phyloP scores from a whole-genome alignment of 2,888 invertebrate genomes.

The Aleiodes testaceus region DNA sequence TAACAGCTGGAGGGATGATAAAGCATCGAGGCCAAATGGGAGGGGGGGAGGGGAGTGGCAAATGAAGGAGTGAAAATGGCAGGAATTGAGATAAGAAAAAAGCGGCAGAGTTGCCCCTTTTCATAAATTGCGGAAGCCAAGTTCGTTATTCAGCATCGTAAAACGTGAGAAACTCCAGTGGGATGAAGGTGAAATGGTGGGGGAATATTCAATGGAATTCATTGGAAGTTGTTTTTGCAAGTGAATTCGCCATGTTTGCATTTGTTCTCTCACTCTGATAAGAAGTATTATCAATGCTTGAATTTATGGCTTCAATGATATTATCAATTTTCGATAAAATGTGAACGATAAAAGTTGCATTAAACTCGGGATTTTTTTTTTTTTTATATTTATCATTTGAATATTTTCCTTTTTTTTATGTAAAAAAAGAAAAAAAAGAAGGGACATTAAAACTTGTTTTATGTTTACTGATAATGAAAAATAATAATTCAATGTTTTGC shows the following conservation, averaged over 20 bases:
- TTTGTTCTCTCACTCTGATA: neutral
- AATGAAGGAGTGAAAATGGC: conserved; percentile 37
- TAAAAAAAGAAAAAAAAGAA: neutral
- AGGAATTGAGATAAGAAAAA: conserved; percentile 31
- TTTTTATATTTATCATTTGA: neutral
- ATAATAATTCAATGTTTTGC: too few species aligned
- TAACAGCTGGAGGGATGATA: conserved; percentile 38
- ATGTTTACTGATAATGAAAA: too few species aligned
- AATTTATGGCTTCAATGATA: conserved; percentile 15
- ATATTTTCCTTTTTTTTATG: neutral
- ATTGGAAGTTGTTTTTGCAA: neutral
- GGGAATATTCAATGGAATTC: conserved; percentile 2
- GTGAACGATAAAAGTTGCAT: neutral
- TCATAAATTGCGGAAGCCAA: conserved; percentile 25
- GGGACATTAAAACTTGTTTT: conserved; percentile 1
- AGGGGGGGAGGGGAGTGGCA: conserved; percentile 18
- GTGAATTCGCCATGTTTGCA: neutral
- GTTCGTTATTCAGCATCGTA: conserved; percentile 40
- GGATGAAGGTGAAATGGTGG: too few species aligned
- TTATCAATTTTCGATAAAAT: conserved; percentile 18
- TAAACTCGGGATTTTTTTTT: neutral
- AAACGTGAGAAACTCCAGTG: conserved; percentile 35
- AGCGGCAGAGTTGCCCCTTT: conserved; percentile 21
- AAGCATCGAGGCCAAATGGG: conserved; percentile 14
- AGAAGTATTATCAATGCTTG: conserved; percentile 15